Conservation (phyloP, 2,888 invertebrate species). For the Lottia gigantea region DNA sequence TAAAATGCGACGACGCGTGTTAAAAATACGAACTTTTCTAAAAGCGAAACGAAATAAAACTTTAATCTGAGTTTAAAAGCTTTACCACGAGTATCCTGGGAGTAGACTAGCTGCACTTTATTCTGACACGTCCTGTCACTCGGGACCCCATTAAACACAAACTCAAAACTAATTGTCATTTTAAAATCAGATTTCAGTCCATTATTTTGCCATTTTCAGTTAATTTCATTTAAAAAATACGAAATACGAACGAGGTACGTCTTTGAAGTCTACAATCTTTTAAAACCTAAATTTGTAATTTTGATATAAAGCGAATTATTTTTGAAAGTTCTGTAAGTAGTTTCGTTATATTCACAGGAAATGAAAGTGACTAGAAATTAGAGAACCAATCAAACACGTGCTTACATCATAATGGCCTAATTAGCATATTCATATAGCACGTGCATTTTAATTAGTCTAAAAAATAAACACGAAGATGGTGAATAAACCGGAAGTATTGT, state of each 20-base stretch:
- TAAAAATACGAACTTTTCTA: constrained; percentile 1
- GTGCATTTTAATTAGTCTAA: not conserved
- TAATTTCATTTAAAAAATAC: too few species aligned
- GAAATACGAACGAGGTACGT: too few species aligned
- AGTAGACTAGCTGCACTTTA: not conserved
- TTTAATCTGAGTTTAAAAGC: not conserved
- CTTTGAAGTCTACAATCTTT: too few species aligned
- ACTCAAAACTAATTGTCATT: too few species aligned
- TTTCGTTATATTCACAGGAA: too few species aligned
- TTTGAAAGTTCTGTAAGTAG: too few species aligned
- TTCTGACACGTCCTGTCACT: not conserved
- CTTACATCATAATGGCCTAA: not conserved
- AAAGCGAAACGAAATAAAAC: not conserved
- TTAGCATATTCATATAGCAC: constrained; percentile 2
- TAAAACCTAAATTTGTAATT: too few species aligned
- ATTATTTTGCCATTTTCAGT: too few species aligned
- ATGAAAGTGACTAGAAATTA: too few species aligned
- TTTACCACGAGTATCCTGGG: not conserved
- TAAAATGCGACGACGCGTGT: constrained; percentile 7
- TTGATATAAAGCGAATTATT: too few species aligned
- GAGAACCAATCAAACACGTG: constrained; percentile 4
- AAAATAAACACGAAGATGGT: not conserved
- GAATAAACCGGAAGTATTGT: not conserved
- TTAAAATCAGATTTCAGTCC: too few species aligned
- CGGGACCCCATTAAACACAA: not conserved